Base-by-base conservation (phyloP, 1,140 invertebrate genomes). In the Oncopeltus fasciatus region DNA sequence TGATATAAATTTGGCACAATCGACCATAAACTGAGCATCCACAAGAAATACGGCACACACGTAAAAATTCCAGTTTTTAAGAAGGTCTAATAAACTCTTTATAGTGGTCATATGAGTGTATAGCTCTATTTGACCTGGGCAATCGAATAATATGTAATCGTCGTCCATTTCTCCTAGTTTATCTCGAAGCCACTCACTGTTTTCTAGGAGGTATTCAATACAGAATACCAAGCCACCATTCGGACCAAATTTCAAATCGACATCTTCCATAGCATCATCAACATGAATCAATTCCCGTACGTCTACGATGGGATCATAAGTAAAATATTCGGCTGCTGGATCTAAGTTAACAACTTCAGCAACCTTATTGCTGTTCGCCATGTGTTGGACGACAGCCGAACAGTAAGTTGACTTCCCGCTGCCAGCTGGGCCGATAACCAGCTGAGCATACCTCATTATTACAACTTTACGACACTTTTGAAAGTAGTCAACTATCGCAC, bases 361-460 rank as follows among this genome's bases (percentile, higher is more conserved):
- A 1, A 78, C 77, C 69, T 92, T 80, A 63, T 83, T 84, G 3
- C 81, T 72, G 65, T 84, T 83, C 64, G 82, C 80, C 57, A 84
- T 90, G 75, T 98, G 91, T 72, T 85, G 85, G 64, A 89, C 85
- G 70, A 99, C 83, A 12, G 84, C 83, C 51, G 83, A 84, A 73
- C 96, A 99, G 72, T 98, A 99, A 1, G 95, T 98, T 0, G 95
- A 97, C 90, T 95, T 96, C 60, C 95, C 95, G 75, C 90, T 89
- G 1, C 95, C 95, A 1, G 95, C 94, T 18, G 94, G 93, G 4
- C 95, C 95, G 67, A 97, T 87, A 27, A 98, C 87, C 64, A 98
- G 74, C 72, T 97, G 94, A n/a, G 86, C 92, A 70, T 90, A 97
- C 33, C 91, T 80, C 89, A 92, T 92, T 18, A 51, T 26, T 46